Evolutionary conservation across 2,888 invertebrate species (phyloP), one percentile per base, ranked within the genome.

Genomic region (Cynaeus angustus): DNA sequence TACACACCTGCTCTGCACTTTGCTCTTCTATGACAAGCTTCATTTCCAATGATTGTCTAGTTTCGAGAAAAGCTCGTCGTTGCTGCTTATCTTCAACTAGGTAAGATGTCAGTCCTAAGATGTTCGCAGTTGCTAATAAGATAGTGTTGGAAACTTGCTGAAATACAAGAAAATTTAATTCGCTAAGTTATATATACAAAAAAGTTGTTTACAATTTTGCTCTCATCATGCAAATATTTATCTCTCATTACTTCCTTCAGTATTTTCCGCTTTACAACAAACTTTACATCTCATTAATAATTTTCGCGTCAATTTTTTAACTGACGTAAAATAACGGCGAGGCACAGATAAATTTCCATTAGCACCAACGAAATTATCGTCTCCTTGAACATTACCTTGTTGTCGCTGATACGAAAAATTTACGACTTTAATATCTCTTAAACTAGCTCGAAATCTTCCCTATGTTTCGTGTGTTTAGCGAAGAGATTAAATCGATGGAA

Each of bases 11-110:
- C 84, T 97, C 96, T 68, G 94, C 94, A 75, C 96, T 95, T 85
- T 97, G 96, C 83, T 97, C 95, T 85, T 97, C 97, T 77, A 97
- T 95, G 64, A 95, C 93, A 79, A 96, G 89, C 85, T 96, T 97
- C 77, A 96, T 95, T 81, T 95, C 94, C 74, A 97, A 87, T 79
- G 96, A 96, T 85, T 94, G 92, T 81, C 96, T 92, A 3, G 97
- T 96, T 85, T 97, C 96, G 72, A 94, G 87, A 83, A 97, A 97
- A 46, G 97, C 96, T 66, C 92, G 88, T 50, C 96, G 89, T 81
- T 96, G 96, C 85, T 96, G 95, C 75, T 92, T 91, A 84, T 97
- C 96, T 75, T 92, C 91, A 82, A 94, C 88, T 68, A 91, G 89
- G 82, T 91, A 93, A 43, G 91, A 91, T 67, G 92, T 87, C 33